Percentiles rank a stretch among this genome's conserved stretches.
phyloP scores from a whole-genome alignment of 1,140 invertebrate genomes.

The Lordiphosa mommai region DNA sequence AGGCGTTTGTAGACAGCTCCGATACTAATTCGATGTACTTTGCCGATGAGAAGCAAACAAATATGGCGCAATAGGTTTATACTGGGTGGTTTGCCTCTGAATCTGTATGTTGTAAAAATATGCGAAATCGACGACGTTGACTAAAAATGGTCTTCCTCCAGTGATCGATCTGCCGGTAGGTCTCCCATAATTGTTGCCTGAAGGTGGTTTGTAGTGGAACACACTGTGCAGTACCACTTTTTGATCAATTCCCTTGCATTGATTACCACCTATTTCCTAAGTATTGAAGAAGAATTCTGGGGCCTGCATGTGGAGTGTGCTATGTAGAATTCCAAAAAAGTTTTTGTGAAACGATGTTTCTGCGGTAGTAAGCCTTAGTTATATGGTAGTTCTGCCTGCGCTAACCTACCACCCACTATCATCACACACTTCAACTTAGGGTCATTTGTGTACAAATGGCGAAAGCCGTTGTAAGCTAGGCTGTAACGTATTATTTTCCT shows the following conservation, averaged over 20 bases:
- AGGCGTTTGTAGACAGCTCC: background rate
- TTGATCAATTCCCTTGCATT: background rate
- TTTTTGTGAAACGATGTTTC: background rate
- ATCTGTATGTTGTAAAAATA: background rate
- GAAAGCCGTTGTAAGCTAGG: too few relatives aligned
- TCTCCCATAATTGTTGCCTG: background rate
- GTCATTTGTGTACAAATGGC: too few relatives aligned
- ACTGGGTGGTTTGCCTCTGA: background rate
- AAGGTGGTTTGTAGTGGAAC: background rate
- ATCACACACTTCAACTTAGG: background rate
- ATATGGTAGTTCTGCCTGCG: background rate
- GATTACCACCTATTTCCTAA: background rate
- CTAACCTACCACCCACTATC: background rate
- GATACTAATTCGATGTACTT: background rate
- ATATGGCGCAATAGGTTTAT: background rate
- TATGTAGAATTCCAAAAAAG: background rate
- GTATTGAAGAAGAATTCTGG: background rate
- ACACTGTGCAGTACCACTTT: background rate
- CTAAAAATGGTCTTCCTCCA: background rate
- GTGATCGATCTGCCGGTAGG: background rate
- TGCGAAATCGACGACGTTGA: background rate
- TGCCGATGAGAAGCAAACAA: background rate
- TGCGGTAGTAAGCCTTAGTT: background rate
- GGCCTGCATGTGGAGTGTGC: background rate
- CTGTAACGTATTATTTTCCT: too few relatives aligned